These are phyloP conservation scores for Bombus balteatus DNA, from an alignment of 1,140 invertebrate genomes.

Conservation along the genomic window DNA sequence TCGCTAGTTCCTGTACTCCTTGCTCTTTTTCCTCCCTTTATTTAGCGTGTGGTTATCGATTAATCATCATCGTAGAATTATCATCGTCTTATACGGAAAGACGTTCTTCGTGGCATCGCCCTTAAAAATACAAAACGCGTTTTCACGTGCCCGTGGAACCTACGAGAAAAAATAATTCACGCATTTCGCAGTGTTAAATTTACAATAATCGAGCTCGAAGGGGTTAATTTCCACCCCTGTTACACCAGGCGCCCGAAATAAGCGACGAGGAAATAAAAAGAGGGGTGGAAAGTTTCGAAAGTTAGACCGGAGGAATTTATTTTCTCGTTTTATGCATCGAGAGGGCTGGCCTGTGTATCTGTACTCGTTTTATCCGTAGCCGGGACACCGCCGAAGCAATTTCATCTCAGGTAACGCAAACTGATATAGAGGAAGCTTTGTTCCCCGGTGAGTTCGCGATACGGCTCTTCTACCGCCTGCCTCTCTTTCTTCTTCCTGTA, in stretches of 20 bases:
- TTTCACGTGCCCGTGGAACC: too few relatives aligned
- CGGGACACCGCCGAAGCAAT: constrained; percentile 23
- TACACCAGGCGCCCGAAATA: not conserved
- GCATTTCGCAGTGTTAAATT: not conserved
- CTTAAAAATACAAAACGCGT: too few relatives aligned
- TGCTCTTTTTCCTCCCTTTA: too few relatives aligned
- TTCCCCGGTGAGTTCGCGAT: not conserved
- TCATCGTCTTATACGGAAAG: too few relatives aligned
- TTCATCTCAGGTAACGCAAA: constrained; percentile 51
- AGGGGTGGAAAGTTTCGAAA: not conserved
- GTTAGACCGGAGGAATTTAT: constrained; percentile 15
- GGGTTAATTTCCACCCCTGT: not conserved
- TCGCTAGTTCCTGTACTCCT: too few relatives aligned
- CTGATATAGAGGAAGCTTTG: constrained; percentile 51
- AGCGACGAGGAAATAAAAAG: not conserved
- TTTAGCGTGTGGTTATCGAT: too few relatives aligned
- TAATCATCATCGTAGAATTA: too few relatives aligned
- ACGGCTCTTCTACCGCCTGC: too few relatives aligned
- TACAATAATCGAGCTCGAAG: not conserved
- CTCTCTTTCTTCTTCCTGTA: too few relatives aligned
- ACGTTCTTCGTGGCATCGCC: too few relatives aligned
- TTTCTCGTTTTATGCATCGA: constrained; percentile 21
- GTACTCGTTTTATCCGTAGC: constrained; percentile 14
- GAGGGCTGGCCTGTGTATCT: not conserved
- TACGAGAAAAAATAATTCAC: not conserved